A percentile compares a stretch with the other conserved stretches of the same genome.
phyloP scores from a whole-genome alignment of 2,113 vertebrate genomes.

The Chinchilla lanigera region DNA sequence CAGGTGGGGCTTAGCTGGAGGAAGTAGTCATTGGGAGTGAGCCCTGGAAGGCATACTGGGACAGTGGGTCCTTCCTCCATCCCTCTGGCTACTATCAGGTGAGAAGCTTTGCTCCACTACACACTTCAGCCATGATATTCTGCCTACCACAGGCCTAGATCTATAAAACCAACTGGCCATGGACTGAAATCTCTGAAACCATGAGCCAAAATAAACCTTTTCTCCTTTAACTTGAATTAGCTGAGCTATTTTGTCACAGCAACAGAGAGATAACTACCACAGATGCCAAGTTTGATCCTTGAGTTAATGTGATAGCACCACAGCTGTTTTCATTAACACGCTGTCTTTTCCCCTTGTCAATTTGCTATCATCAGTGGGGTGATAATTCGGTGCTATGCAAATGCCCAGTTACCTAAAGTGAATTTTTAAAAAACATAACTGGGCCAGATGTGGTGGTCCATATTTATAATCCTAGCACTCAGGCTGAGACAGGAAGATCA shows the following conservation, averaged over 20 bases:
- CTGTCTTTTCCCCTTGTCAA: not conserved
- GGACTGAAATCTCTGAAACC: not conserved
- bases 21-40: not conserved
- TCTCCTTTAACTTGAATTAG: not conserved
- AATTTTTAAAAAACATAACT: not conserved
- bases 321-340: not conserved
- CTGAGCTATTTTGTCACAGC: not conserved
- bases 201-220: not conserved
- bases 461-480: not conserved
- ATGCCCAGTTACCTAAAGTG: not conserved
- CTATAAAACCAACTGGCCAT: not conserved
- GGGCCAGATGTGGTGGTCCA: not conserved
- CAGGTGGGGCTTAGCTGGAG: not conserved
- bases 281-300: not conserved
- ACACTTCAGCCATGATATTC: not conserved
- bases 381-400: not conserved
- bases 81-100: not conserved
- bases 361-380: not conserved
- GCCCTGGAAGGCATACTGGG: not conserved
- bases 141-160: not conserved
- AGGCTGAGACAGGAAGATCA: not conserved
- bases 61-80: not conserved
- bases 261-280: not conserved
- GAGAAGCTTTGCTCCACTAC: not conserved
- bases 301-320: not conserved